Percentiles rank a stretch among this genome's conserved stretches.
Evolutionary conservation across 1,140 invertebrate genomes (phyloP).

Genomic region (Spodoptera litura): DNA sequence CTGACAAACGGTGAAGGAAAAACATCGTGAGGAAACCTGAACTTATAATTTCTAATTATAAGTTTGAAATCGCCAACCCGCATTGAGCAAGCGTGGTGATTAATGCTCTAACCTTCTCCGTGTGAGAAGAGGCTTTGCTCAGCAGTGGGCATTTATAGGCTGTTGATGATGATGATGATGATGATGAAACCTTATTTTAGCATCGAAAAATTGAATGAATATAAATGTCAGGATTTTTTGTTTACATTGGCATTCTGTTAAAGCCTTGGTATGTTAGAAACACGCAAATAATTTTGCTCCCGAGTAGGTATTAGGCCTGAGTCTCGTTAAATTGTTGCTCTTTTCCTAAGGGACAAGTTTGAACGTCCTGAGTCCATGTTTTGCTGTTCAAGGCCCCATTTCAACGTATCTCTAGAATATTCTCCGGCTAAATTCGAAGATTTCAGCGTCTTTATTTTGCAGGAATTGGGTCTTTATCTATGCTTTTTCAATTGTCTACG

Average conservation of each 20-base stretch:
- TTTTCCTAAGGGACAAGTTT: slow-evolving; percentile 36
- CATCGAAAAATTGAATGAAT: too few relatives aligned
- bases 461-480: slow-evolving; percentile 11
- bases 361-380: slow-evolving; percentile 32
- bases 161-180: too few relatives aligned
- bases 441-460: slow-evolving; percentile 42
- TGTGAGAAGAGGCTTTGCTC: too few relatives aligned
- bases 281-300: slow-evolving; percentile 2
- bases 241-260: not conserved
- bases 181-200: too few relatives aligned
- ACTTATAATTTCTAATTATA: too few relatives aligned
- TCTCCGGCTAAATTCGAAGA: slow-evolving; percentile 30
- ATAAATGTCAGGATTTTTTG: not conserved
- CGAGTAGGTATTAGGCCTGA: not conserved
- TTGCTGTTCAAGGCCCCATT: slow-evolving; percentile 22
- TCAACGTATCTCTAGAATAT: slow-evolving; percentile 17
- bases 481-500: slow-evolving; percentile 30
- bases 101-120: too few relatives aligned
- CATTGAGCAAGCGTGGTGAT: too few relatives aligned
- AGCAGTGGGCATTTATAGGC: too few relatives aligned
- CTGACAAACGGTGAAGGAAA: too few relatives aligned
- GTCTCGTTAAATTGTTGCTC: slow-evolving; percentile 29
- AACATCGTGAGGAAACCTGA: too few relatives aligned
- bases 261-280: not conserved
- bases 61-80: too few relatives aligned